Percentiles rank a stretch among this genome's conserved stretches.
phyloP scores from a whole-genome alignment of 2,888 invertebrate species.

The Hirtodrosophila cameraria region DNA sequence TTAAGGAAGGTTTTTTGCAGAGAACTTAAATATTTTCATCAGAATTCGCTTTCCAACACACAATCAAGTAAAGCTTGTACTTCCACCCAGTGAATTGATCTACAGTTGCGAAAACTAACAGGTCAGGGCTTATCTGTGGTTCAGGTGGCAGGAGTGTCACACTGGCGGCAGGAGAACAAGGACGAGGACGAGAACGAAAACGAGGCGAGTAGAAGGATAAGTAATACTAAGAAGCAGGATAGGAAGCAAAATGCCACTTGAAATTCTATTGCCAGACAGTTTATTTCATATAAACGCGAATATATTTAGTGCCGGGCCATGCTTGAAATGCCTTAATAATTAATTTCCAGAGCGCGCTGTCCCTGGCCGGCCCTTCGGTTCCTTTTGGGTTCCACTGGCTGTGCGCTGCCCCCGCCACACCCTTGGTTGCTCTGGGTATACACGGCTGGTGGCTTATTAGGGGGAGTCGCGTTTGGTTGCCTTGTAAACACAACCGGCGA shows the following conservation, averaged over 20 bases:
- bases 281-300: constrained; percentile 42
- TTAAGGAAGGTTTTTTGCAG: too few species aligned
- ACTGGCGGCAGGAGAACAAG: neutral
- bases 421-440: neutral
- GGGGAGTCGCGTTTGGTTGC: constrained; percentile 1
- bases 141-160: constrained; percentile 11
- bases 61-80: too few species aligned
- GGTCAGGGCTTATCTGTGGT: neutral
- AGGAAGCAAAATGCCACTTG: constrained; percentile 6
- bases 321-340: constrained; percentile 55
- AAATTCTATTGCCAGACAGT: constrained; percentile 38
- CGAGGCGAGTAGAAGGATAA: too few species aligned
- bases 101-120: neutral
- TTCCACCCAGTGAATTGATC: too few species aligned
- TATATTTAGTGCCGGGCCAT: constrained; percentile 16
- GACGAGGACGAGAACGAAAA: neutral
- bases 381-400: neutral
- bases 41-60: too few species aligned
- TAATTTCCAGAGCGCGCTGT: constrained; percentile 41
- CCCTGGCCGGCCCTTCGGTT: neutral
- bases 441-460: neutral
- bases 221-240: neutral
- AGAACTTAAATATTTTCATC: too few species aligned
- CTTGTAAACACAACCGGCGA: constrained; percentile 59
- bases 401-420: neutral